These are phyloP conservation scores for Turdus rufiventris DNA, from an alignment of 2,113 vertebrate species.

Conservation along the genomic window DNA sequence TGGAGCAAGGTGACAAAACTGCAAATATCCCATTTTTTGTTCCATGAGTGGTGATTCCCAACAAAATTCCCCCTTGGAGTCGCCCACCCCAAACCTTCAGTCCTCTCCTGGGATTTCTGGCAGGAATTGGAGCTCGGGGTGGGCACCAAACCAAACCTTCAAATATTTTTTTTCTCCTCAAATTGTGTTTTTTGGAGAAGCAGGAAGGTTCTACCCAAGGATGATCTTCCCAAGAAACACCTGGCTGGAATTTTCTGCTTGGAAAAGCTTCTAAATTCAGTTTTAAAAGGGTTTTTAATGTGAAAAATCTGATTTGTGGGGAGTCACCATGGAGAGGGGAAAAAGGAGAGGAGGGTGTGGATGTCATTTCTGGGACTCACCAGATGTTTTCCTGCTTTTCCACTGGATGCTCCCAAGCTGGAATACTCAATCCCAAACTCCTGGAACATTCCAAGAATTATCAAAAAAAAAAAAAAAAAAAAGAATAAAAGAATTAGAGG, in stretches of 20 bases:
- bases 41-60: neutral
- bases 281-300: neutral
- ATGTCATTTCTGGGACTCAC: neutral
- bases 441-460: neutral
- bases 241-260: neutral
- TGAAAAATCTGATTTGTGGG: neutral
- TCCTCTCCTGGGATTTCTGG: neutral
- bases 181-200: neutral
- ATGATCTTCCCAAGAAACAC: neutral
- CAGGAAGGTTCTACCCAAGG: neutral
- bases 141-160: neutral
- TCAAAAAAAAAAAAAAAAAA: no score
- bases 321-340: neutral
- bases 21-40: neutral
- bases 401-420: neutral
- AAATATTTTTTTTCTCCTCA: neutral
- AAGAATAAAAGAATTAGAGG: no score
- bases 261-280: neutral
- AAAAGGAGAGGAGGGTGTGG: neutral
- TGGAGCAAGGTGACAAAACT: neutral
- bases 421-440: neutral
- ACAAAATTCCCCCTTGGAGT: neutral
- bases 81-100: neutral
- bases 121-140: neutral
- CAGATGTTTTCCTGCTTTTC: neutral